Conservation (phyloP, 1,140 invertebrate species). For the Pseudoatta argentina region DNA sequence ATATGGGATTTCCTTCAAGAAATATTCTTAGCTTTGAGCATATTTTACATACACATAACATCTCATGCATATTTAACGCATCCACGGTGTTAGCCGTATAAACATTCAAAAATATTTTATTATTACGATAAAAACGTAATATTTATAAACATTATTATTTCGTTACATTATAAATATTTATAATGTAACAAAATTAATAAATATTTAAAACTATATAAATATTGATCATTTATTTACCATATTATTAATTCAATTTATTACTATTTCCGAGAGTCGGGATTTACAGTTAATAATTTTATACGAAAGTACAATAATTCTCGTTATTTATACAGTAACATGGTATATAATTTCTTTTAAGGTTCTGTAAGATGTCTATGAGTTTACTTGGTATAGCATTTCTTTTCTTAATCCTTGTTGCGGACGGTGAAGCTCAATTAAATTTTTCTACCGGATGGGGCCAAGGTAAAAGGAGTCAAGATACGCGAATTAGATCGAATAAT, state of each 20-base stretch:
- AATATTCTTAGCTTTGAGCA: neutral
- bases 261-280: neutral
- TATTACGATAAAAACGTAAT: neutral
- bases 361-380: slow-evolving; percentile 55
- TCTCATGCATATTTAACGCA: slow-evolving; percentile 1
- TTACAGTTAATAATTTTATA: neutral
- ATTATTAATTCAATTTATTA: slow-evolving; percentile 12
- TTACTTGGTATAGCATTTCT: slow-evolving; percentile 68
- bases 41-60: neutral
- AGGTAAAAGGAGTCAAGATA: slow-evolving; percentile 76
- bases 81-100: neutral
- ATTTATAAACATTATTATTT: neutral
- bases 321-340: neutral
- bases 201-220: neutral
- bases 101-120: slow-evolving; percentile 26
- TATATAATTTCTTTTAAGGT: slow-evolving; percentile 57
- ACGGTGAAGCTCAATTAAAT: slow-evolving; percentile 80
- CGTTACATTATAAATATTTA: neutral
- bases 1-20: neutral
- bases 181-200: neutral
- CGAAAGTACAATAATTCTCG: neutral
- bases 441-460: slow-evolving; percentile 83
- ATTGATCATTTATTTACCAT: neutral
- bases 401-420: slow-evolving; percentile 63
- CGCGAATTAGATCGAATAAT: slow-evolving; percentile 59